A percentile compares a stretch with the other conserved stretches of the same genome.
phyloP scores from a whole-genome alignment of 2,888 invertebrate genomes.

The Unio delphinus region DNA sequence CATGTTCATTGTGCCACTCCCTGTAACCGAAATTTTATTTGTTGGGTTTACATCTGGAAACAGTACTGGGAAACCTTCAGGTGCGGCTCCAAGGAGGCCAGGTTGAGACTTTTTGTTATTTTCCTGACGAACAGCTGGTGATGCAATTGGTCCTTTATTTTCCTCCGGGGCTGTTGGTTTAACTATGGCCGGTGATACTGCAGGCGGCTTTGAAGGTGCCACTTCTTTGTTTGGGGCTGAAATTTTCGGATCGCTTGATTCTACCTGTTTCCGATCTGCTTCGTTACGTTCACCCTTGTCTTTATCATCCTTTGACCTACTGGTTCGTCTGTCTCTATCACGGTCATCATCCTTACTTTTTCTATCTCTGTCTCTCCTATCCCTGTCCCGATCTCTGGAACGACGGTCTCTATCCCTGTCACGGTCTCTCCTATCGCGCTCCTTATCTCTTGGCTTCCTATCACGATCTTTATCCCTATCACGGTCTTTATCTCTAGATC shows the following conservation, averaged over 20 bases:
- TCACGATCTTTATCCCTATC: slow-evolving; percentile 40
- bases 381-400: slow-evolving; percentile 23
- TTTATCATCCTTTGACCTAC: slow-evolving; percentile 8
- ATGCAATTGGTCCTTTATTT: background rate
- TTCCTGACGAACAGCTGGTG: background rate
- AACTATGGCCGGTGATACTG: no score
- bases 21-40: no score
- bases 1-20: no score
- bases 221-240: no score
- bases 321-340: slow-evolving; percentile 18
- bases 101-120: background rate
- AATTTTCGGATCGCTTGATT: no score
- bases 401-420: slow-evolving; percentile 25
- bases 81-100: background rate
- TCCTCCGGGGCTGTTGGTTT: background rate
- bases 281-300: slow-evolving; percentile 22
- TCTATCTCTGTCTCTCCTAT: slow-evolving; percentile 15
- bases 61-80: no score
- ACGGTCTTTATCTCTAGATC: slow-evolving; percentile 52
- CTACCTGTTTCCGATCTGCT: background rate
- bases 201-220: no score
- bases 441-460: slow-evolving; percentile 14
- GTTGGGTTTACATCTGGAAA: no score
- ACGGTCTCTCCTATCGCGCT: slow-evolving; percentile 23
- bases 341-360: background rate